Conservation (phyloP, 2,113 vertebrate species). For the Pedetes capensis region DNA sequence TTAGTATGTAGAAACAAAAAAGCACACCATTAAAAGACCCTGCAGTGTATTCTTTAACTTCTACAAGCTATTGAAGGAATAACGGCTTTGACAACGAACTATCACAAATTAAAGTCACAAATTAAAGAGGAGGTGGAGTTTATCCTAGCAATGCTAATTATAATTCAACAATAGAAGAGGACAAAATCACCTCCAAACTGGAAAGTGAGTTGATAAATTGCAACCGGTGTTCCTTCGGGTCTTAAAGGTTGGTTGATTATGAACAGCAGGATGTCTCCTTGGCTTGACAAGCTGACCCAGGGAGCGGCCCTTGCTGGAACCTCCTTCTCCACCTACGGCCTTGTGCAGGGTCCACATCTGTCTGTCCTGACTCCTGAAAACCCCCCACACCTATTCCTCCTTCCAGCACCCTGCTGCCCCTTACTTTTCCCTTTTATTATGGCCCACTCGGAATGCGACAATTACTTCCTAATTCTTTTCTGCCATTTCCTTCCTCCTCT, state of each 20-base stretch:
- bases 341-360: neutral
- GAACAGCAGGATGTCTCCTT: neutral
- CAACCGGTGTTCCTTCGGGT: neutral
- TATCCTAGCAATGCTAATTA: neutral
- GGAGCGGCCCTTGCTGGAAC: rapidly evolving
- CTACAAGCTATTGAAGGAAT: neutral
- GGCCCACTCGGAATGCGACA: neutral
- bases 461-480: neutral
- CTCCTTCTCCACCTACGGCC: neutral
- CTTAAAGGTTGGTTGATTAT: neutral
- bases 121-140: neutral
- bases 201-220: neutral
- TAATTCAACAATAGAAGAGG: neutral
- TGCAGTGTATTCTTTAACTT: neutral
- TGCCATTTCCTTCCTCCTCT: neutral
- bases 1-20: neutral
- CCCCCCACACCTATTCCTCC: neutral
- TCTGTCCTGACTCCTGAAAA: neutral
- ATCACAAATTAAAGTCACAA: neutral
- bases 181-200: neutral
- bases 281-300: neutral
- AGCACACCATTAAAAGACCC: neutral
- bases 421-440: neutral
- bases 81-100: neutral
- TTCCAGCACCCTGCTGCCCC: rapidly evolving